Base-by-base conservation (phyloP, 2,888 invertebrate species). In the Sminthurinus aureus region DNA sequence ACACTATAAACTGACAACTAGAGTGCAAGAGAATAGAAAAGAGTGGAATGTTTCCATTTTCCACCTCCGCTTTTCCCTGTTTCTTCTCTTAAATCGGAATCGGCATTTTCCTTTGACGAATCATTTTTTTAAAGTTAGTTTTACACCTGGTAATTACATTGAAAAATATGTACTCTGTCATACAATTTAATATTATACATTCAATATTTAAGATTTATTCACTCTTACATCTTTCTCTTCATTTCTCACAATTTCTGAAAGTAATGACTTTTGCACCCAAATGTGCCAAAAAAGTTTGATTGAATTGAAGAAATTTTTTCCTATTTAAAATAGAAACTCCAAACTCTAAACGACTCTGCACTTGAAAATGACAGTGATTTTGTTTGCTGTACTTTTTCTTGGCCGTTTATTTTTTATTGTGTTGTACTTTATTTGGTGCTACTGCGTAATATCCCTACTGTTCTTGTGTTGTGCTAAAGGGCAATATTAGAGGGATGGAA, bases 21-120 rank as follows among this genome's bases (percentile, higher is more conserved):
- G 80, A 80, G 73, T 80, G 51, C 52, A 71, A 80, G 73, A 71
- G 51, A 51, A 50, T 71, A n/a, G 66, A 51, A 50, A 52, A n/a
- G 66, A 38, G 26, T 22, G 73, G 81, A 80, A 80, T 80, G 50
- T 83, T 83, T 81, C 81, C 76, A 66, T 75, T 81, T 69, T 81
- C 52, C 24, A 58, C 80, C 73, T 24, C 50, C 81, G 51, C 2
- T n/a, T 22, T 22, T 15, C 66, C 67, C 3, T 12, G 1, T 24
- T 24, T 74, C 26, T 15, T 22, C 74, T 0, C 9, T 12, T 18
- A 8, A 73, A 26, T 38, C 38, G 38, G 1, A 4, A 1, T 4
- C 38, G 38, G 38, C 3, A 6, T 38, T 38, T 38, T 24, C 51
- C 50, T 75, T 50, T 50, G 26, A 71, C 2, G 71, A 20, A 71